Conservation (phyloP, 2,888 invertebrate species). For the Melipona bicolor region DNA sequence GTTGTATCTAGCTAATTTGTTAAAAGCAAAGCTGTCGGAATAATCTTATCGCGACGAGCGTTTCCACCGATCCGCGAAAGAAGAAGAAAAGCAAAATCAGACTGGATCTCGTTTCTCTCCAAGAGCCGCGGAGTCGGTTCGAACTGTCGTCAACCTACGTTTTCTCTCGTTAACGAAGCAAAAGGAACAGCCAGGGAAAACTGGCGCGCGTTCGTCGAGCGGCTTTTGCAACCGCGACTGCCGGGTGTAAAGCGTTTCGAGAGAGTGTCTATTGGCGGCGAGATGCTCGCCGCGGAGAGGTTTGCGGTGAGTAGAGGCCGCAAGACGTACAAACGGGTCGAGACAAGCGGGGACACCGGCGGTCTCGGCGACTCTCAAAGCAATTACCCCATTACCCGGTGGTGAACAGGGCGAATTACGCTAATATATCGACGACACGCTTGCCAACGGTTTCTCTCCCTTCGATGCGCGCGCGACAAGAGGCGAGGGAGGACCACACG, state of each 20-base stretch:
- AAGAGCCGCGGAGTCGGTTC: neutral
- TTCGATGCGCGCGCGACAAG: neutral
- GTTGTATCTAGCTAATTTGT: conserved; percentile 11
- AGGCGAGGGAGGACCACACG: conserved; percentile 31
- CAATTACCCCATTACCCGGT: conserved; percentile 76
- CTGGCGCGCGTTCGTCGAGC: neutral
- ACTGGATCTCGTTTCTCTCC: conserved; percentile 12
- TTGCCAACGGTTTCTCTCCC: conserved; percentile 34
- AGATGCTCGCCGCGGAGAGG: conserved; percentile 24
- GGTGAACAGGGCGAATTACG: conserved; percentile 69
- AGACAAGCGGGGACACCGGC: conserved; percentile 50
- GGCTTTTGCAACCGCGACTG: conserved; percentile 34
- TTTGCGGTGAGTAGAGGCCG: conserved; percentile 37
- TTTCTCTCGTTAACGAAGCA: conserved; percentile 19
- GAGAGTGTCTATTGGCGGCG: conserved; percentile 47
- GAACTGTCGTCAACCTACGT: neutral
- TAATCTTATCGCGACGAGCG: neutral
- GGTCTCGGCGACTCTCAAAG: conserved; percentile 68
- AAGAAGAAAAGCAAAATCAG: too few relatives aligned
- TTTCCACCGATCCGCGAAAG: neutral
- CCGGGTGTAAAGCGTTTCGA: conserved; percentile 46
- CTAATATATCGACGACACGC: conserved; percentile 74
- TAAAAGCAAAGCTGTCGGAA: neutral
- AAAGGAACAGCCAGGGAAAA: neutral
- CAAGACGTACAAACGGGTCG: conserved; percentile 55